Base-by-base conservation (phyloP, 2,797 vertebrate species). In the Danio jaintianensis region DNA sequence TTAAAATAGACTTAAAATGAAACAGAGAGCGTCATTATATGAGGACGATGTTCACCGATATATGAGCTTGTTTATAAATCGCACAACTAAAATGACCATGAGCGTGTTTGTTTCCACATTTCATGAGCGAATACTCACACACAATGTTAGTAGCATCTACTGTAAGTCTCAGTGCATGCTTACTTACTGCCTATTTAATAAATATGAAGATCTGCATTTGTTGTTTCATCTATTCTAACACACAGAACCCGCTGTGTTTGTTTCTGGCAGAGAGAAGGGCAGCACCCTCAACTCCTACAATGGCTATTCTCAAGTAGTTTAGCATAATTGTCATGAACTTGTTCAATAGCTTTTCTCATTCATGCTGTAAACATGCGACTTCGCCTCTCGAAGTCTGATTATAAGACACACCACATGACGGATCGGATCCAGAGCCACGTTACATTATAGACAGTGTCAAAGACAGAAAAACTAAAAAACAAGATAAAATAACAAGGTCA, bases 171-270 rank as follows among this genome's bases (percentile, higher is more conserved):
- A 78, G 78, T 83, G 78, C 74, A 61, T 75, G 40, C 45, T 75
- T 62, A 8, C 5, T 48, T 61, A 61, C 48, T 61, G 10, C 38
- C 48, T 11, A 61, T 61, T 38, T 74, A 12, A 48, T 73, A 72
- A 43, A 16, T 58, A 16, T 29, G 47, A 3, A 3, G 1, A 56
- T 56, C n/a, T 55, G 55, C 42, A 74, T 36, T 61, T 74, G 7
- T 64, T 36, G 1, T 15, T 73, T 53, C 38, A 16, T 29, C 29
- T 29, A n/a, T 48, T 10, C 12, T 42, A 47, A 42, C 2, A 48
- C 81, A 77, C 84, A 83, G 84, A 81, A 75, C 79, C 84, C 61
- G 84, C 84, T 85, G 84, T 38, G 78, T 71, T 38, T 58, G 18
- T 42, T 55, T 63, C 56, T 78, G 69, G 58, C 36, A 45, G 69